A percentile compares a stretch with the other conserved stretches of the same genome.
Conservation (phyloP, 2,797 vertebrate species). For the Protosalanx chinensis region DNA sequence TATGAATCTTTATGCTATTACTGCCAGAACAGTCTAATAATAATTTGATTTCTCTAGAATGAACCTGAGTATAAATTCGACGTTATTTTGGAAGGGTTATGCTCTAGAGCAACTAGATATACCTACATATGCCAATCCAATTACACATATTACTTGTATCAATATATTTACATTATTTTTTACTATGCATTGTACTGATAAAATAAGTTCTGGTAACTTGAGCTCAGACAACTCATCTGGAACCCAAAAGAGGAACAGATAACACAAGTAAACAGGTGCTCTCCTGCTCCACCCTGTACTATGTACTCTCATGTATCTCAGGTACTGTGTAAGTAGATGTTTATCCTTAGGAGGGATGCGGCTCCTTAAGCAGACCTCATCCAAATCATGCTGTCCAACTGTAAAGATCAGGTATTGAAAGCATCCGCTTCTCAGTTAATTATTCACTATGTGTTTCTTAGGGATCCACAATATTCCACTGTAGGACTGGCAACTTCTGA, state of each 20-base stretch:
- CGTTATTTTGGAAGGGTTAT: neutral
- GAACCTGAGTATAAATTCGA: neutral
- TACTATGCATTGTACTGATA: neutral
- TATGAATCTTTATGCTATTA: no score
- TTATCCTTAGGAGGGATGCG: slow-evolving; percentile 41
- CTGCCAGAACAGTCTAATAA: no score
- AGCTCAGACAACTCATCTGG: no score
- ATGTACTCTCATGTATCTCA: neutral
- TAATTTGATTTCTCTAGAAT: neutral
- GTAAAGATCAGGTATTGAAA: slow-evolving; percentile 65
- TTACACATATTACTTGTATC: neutral
- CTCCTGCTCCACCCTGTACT: neutral
- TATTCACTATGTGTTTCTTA: slow-evolving; percentile 66
- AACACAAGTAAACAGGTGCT: neutral
- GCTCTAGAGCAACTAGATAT: neutral
- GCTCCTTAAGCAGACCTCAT: slow-evolving; percentile 44
- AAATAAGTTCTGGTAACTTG: neutral
- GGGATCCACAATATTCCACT: slow-evolving; percentile 37
- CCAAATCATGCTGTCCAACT: slow-evolving; percentile 57
- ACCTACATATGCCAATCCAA: neutral
- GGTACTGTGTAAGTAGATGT: slow-evolving; percentile 39
- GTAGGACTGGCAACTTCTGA: slow-evolving; percentile 30
- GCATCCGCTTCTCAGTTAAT: slow-evolving; percentile 69
- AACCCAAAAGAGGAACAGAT: neutral
- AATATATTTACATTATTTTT: neutral